Conservation (phyloP, 1,140 invertebrate genomes). For the Euura saliciscinereae region DNA sequence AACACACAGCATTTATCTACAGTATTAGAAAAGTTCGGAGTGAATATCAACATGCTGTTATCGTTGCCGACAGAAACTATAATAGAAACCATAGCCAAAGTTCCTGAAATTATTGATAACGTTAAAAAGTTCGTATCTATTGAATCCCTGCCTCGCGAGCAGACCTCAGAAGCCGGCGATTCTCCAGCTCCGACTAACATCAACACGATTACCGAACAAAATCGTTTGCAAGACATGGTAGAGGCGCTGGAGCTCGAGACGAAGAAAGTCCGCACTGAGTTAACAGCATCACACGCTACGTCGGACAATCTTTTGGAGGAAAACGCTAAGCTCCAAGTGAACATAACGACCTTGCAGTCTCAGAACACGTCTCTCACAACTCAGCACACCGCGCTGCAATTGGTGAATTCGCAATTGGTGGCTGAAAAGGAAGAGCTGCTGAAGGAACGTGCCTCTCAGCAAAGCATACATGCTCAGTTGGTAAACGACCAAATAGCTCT, state of each 20-base stretch:
- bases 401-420: conserved; percentile 83
- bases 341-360: conserved; percentile 85
- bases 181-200: conserved; percentile 43
- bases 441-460: conserved; percentile 71
- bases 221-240: conserved; percentile 51
- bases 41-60: conserved; percentile 62
- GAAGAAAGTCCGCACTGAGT: conserved; percentile 66
- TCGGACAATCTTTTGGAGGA: conserved; percentile 74
- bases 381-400: conserved; percentile 84
- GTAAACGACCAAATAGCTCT: conserved; percentile 85
- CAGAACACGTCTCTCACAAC: conserved; percentile 82
- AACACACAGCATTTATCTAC: conserved; percentile 74
- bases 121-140: conserved; percentile 32
- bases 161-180: conserved; percentile 52
- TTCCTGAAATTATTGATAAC: conserved; percentile 40
- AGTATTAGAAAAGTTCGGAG: conserved; percentile 76
- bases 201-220: conserved; percentile 43
- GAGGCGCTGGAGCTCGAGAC: conserved; percentile 57
- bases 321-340: conserved; percentile 85
- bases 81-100: conserved; percentile 49
- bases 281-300: conserved; percentile 62
- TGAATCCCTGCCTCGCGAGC: conserved; percentile 20
- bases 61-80: conserved; percentile 53
- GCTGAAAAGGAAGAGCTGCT: conserved; percentile 82
- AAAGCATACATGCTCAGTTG: conserved; percentile 73